Evolutionary conservation across 2,888 invertebrate genomes (phyloP), one percentile per base, ranked within the genome.

Genomic region (Drosophila meridiana): DNA sequence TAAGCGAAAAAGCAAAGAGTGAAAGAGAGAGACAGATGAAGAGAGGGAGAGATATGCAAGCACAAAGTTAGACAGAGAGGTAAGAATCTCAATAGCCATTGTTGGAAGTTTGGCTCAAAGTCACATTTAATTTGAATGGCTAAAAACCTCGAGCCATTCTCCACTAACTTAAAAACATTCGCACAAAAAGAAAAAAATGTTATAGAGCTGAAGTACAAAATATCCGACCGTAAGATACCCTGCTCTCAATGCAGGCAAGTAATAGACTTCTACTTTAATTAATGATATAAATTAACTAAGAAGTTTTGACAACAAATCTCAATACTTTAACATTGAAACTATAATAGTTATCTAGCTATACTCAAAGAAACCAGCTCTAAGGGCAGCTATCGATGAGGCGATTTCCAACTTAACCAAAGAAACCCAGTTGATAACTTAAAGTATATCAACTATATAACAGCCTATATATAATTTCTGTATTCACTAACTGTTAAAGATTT

Each of bases 51-150:
- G 26, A 40, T 13, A 38, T 43, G 11, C 1, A 11, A 1, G 5
- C 13, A 1, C 7, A 8, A 48, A 28, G 43, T 9, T 6, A 52
- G 34, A 48, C 34, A 34, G 30, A 45, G 43, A 48, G 40, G 13
- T 36, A 9, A 14, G 30, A 36, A 50, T 43, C 42, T 50, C 34
- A 40, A 36, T 58, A 56, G 53, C 42, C 59, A 69, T 67, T 56
- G 34, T 28, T 50, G 32, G 48, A 75, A 77, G 52, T 67, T 74
- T 58, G 45, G 38, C 67, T 45, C 63, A 69, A 81, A 80, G 69
- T 73, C 70, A 42, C 80, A 73, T 73, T 81, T 78, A 81, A 78
- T 81, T 81, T 72, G 65, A 50, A 62, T 62, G 43, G 45, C 47
- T 26, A 26, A 53, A 34, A 40, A 38, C 36, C 47, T n/a, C 32